phyloP scores from a whole-genome alignment of 2,113 vertebrate genomes.

The Silurus asotus region DNA sequence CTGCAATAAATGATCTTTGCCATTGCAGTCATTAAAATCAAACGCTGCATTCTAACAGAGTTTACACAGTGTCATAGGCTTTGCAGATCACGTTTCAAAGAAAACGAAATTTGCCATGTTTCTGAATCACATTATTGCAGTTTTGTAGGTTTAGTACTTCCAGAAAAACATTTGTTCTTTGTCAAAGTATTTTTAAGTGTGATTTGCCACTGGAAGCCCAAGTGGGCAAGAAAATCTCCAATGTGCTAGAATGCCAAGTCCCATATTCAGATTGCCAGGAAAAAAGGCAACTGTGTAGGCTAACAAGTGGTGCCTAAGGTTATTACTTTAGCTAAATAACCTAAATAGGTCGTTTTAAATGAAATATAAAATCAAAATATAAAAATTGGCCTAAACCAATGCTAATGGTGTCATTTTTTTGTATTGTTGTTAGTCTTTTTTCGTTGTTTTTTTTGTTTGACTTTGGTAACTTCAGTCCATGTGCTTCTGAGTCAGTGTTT shows the following conservation, averaged over 20 bases:
- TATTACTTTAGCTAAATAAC: background rate
- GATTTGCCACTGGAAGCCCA: background rate
- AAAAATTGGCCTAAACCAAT: background rate
- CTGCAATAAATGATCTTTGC: conserved; percentile 10
- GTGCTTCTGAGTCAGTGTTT: background rate
- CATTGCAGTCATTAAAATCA: conserved; percentile 1
- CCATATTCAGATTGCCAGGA: background rate
- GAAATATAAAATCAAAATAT: no score
- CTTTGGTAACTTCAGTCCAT: background rate
- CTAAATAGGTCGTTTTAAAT: background rate
- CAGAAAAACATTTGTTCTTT: background rate
- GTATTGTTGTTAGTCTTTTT: background rate
- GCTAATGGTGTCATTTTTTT: background rate
- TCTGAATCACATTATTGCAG: background rate
- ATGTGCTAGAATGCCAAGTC: background rate
- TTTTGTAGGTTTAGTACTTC: background rate
- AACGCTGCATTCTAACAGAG: background rate
- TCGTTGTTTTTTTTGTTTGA: background rate
- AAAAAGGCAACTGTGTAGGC: background rate
- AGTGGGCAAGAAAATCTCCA: background rate
- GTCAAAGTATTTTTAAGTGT: background rate
- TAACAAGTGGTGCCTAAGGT: background rate
- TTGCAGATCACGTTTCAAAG: conserved; percentile 1
- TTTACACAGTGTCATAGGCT: background rate
- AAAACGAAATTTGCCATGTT: background rate